These are phyloP conservation scores for Poecilia gillii DNA, from an alignment of 2,797 vertebrate genomes.

Conservation along the genomic window DNA sequence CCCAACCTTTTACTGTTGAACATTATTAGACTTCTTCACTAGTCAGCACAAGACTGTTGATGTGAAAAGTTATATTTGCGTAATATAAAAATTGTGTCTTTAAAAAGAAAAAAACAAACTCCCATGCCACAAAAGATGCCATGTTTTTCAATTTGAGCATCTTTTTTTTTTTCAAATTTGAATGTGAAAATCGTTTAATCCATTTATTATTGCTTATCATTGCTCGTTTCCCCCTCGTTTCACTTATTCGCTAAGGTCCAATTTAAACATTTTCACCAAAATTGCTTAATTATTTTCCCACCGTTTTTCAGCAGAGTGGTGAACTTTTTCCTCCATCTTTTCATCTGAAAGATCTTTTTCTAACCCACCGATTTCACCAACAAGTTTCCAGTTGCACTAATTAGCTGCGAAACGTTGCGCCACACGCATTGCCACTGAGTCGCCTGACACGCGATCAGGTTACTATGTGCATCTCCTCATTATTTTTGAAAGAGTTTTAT, in stretches of 20 bases:
- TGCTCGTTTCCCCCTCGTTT: not conserved
- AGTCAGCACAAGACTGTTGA: no score
- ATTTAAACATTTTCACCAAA: not conserved
- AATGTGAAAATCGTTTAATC: not conserved
- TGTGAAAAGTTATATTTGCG: no score
- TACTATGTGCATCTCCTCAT: conserved; percentile 1
- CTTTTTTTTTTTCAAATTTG: not conserved
- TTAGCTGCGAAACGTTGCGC: not conserved
- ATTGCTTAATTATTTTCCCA: not conserved
- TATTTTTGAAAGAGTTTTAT: conserved; percentile 7
- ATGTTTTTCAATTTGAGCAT: no score
- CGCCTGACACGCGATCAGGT: not conserved
- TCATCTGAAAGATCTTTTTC: not conserved
- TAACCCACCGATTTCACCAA: not conserved
- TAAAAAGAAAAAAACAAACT: no score
- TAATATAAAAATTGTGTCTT: no score
- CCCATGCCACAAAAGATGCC: no score
- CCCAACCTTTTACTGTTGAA: no score
- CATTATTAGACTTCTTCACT: no score
- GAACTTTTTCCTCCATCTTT: not conserved
- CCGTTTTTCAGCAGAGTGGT: not conserved
- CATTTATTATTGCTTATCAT: not conserved
- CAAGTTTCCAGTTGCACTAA: not conserved
- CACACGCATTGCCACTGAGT: not conserved
- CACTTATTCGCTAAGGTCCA: not conserved